Evolutionary conservation across 2,113 vertebrate genomes (phyloP), one percentile per base, ranked within the genome.

Genomic region (Triplophysa siluroides): DNA sequence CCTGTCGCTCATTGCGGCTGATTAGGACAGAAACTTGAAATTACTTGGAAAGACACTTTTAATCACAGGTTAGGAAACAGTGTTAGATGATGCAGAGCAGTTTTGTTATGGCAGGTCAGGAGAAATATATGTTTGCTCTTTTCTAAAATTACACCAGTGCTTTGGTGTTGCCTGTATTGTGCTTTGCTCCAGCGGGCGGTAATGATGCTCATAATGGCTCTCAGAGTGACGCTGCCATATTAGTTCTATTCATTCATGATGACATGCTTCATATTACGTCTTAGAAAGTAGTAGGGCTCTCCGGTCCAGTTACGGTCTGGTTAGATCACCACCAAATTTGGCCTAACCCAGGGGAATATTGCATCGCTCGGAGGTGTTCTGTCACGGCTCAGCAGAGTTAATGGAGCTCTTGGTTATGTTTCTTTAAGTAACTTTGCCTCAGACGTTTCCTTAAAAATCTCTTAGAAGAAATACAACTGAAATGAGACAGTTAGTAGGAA

Each of bases 191-290:
- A 63, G 58, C 18, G 24, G 54, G 54, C 71, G 60, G 71, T 74
- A 74, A 74, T 43, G 54, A 23, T 38, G 41, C 21, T 9, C 14
- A 33, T 74, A 74, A 74, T 43, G 71, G 71, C 54, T 74, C 13
- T 74, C 71, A 23, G 12, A 61, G n/a, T 61, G 54, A 33, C 33
- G 33, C 33, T 61, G 33, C 33, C 54, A 33, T 8, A 61, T 74
- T 74, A 74, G 13, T 26, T 41, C 24, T 12, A 8, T 72, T 60
- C 60, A 61, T 33, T 61, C 33, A 74, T 43, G 3, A 74, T 61
- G 3, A 33, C 11, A 21, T 19, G 54, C 7, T 58, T 58, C 19
- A 58, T 58, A 14, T 60, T 60, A 60, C 21, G 12, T 29, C 8
- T 41, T 43, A 52, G 33, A 74, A 74, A 24, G 29, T 14, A 33